Conservation (phyloP, 2,888 invertebrate genomes). For the Sepiola atlantica region DNA sequence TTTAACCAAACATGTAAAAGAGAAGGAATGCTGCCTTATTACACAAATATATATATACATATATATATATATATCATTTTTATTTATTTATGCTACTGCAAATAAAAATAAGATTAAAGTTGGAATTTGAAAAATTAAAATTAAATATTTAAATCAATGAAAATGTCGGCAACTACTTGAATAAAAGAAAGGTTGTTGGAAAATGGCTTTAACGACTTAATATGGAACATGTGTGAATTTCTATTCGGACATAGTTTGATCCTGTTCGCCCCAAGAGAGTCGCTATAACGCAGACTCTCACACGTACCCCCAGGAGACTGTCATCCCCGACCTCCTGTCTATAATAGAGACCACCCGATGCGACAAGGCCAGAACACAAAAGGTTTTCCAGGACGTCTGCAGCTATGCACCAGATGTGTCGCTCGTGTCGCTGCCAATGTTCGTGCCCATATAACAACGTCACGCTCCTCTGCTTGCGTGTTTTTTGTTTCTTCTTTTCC, state of each 20-base stretch:
- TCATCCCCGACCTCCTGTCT: neutral
- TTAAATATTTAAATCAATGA: neutral
- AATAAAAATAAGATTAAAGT: no score
- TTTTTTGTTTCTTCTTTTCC: neutral
- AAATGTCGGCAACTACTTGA: neutral
- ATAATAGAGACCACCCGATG: neutral
- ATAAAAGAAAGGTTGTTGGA: neutral
- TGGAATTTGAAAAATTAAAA: no score
- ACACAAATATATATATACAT: no score
- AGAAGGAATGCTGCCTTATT: no score
- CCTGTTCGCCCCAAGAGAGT: neutral
- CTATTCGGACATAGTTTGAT: neutral
- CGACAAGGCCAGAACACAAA: neutral
- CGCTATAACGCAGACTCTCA: neutral
- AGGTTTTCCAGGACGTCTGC: neutral
- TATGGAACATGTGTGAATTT: neutral
- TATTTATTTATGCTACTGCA: no score
- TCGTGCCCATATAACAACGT: neutral
- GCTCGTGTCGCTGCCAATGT: neutral
- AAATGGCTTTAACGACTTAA: neutral
- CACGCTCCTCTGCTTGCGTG: neutral
- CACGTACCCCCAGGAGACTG: neutral
- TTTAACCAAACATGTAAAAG: no score
- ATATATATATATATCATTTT: no score
- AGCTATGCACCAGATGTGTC: neutral